Base-by-base conservation (phyloP, 2,888 invertebrate species). In the Tanytarsus gracilentus region DNA sequence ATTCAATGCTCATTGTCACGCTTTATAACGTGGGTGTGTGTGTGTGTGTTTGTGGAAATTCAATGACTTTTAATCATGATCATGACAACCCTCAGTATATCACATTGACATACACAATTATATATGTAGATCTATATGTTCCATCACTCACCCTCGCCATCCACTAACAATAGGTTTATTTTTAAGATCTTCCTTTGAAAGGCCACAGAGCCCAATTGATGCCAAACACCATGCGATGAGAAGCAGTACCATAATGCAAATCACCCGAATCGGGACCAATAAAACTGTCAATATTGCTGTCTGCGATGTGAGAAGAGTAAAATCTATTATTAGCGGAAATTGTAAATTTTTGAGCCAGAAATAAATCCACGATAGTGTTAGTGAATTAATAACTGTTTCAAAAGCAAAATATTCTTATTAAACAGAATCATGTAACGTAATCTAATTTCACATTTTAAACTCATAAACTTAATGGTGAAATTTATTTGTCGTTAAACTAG, bases 181-280 rank as follows among this genome's bases (percentile, higher is more conserved):
- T 65, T 84, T 79, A 14, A 91, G 75, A 65, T 94, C 90, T 58
- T 90, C 86, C 69, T 88, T 82, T 16, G 84, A 82, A 33, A 92
- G 72, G 5, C 93, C 93, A 68, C 83, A 82, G 11, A 92, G 78
- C 30, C 92, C 91, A 62, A 93, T 77, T 66, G 84, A 85, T 29
- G 93, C 92, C 53, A 94, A 78, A 63, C 88, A 75, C 90, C 92
- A 93, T 1, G 90, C 91, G 16, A 86, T 78, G 61, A 88, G 79
- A 61, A 95, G 80, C 62, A 88, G 79, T 55, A 83, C 77, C 63
- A 86, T 79, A 65, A 90, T 88, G 56, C 87, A 81, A 16, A 87
- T 77, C 53, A 94, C 80, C 62, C 94, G 79, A 61, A 94, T 78
- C 33, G 94, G 94, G 63, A 93, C 78, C 56, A 95, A 73, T 52